Evolutionary conservation across 2,888 invertebrate genomes (phyloP).

Genomic region (Aproaerema taeniolella): DNA sequence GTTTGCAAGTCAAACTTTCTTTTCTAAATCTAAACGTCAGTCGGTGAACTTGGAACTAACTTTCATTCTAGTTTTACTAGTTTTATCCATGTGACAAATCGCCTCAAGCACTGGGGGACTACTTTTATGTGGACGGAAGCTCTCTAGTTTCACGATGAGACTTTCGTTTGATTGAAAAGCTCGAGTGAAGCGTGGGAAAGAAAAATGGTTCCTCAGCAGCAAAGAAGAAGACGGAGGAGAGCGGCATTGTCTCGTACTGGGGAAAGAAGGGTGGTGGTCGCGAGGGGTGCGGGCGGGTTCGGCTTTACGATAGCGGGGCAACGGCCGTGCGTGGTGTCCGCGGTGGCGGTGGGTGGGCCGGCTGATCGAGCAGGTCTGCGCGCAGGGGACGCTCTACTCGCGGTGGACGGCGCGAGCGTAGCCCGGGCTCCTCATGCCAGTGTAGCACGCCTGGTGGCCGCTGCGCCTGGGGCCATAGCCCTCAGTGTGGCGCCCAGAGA

Average conservation of each 20-base stretch:
- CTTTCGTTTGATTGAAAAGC: neutral
- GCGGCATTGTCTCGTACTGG: slow-evolving; percentile 68
- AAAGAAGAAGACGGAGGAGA: slow-evolving; percentile 61
- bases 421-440: slow-evolving; percentile 95
- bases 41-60: slow-evolving; percentile 33
- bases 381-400: slow-evolving; percentile 94
- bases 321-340: slow-evolving; percentile 95
- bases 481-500: slow-evolving; percentile 86
- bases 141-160: neutral
- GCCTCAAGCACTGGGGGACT: slow-evolving; percentile 4
- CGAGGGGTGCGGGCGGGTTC: slow-evolving; percentile 92
- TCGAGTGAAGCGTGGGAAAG: neutral
- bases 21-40: neutral
- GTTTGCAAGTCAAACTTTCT: no score
- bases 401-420: slow-evolving; percentile 94
- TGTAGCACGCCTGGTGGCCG: slow-evolving; percentile 93
- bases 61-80: slow-evolving; percentile 68
- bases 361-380: slow-evolving; percentile 93
- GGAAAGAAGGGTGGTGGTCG: slow-evolving; percentile 89
- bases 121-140: neutral
- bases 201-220: slow-evolving; percentile 69
- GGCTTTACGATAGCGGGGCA: slow-evolving; percentile 99
- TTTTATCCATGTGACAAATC: slow-evolving; percentile 35
- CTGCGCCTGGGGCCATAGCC: slow-evolving; percentile 88
- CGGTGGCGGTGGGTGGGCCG: slow-evolving; percentile 90